These are phyloP conservation scores for Arrhamphus sclerolepis DNA, from an alignment of 2,797 vertebrate species.

Conservation along the genomic window DNA sequence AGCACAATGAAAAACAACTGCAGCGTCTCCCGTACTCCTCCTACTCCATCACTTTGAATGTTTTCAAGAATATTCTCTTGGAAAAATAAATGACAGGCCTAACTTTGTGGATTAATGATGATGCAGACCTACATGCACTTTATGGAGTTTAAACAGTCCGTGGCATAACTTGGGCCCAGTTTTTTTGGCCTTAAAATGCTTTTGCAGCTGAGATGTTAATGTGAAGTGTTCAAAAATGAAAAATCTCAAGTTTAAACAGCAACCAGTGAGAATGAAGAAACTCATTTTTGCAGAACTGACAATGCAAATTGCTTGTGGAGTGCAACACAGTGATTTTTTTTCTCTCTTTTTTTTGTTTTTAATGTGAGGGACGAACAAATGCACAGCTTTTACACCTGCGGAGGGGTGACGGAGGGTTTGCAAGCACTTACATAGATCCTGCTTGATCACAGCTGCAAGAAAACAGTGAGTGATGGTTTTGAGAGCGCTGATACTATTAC, in stretches of 20 bases:
- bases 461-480: slow-evolving; percentile 11
- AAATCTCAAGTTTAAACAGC: not conserved
- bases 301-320: slow-evolving; percentile 12
- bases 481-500: slow-evolving; percentile 4
- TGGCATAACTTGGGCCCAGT: not conserved
- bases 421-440: slow-evolving; percentile 8
- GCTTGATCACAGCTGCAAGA: slow-evolving; percentile 14
- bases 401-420: slow-evolving; percentile 11
- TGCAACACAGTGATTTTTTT: not conserved
- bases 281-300: slow-evolving; percentile 5
- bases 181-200: not conserved
- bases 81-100: slow-evolving; percentile 17
- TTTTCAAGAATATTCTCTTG: slow-evolving; percentile 1
- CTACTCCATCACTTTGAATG: not conserved
- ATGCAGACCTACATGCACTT: slow-evolving; percentile 4
- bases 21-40: not conserved
- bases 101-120: not conserved
- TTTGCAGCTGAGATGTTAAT: slow-evolving; percentile 7
- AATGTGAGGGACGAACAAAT: slow-evolving; percentile 16
- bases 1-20: slow-evolving; percentile 23
- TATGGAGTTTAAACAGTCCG: not conserved
- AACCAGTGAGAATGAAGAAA: too few relatives aligned
- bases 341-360: too few relatives aligned
- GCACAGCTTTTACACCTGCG: slow-evolving; percentile 24
- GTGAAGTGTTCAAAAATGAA: slow-evolving; percentile 10